phyloP scores from a whole-genome alignment of 2,797 vertebrate species.

The Enteromius viviparus region DNA sequence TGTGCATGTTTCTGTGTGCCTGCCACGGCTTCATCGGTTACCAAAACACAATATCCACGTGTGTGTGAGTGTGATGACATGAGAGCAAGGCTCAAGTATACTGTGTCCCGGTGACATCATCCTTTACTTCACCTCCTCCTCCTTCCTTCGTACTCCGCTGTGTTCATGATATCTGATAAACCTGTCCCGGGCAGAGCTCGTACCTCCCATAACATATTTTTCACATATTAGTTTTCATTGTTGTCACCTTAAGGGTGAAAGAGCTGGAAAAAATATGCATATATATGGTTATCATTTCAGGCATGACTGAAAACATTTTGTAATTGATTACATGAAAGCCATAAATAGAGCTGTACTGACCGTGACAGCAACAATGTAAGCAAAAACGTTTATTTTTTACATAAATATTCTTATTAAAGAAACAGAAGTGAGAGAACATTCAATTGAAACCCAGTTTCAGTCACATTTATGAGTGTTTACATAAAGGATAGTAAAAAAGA shows the following conservation, averaged over 20 bases:
- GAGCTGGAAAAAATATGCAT: too few species aligned
- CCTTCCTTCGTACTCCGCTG: slow-evolving; percentile 38
- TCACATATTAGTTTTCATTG: slow-evolving; percentile 63
- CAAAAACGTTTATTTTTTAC: not conserved
- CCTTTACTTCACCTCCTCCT: slow-evolving; percentile 40
- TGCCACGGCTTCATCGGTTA: slow-evolving; percentile 53
- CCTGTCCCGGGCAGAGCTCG: not conserved
- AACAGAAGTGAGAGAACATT: slow-evolving; percentile 48
- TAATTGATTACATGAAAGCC: too few species aligned
- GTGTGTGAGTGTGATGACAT: slow-evolving; percentile 53
- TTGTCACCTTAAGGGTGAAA: slow-evolving; percentile 43
- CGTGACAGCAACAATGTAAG: too few species aligned
- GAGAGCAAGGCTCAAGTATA: slow-evolving; percentile 69
- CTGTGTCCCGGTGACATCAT: slow-evolving; percentile 73
- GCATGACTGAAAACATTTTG: too few species aligned
- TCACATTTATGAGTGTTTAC: slow-evolving; percentile 51
- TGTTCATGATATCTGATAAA: slow-evolving; percentile 40
- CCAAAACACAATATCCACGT: slow-evolving; percentile 68
- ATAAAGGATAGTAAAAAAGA: slow-evolving; percentile 12
- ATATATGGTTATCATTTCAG: too few species aligned
- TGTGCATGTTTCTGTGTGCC: slow-evolving; percentile 43
- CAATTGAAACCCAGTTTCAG: slow-evolving; percentile 28
- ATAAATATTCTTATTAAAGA: slow-evolving; percentile 13
- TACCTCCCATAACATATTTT: slow-evolving; percentile 32
- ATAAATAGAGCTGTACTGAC: too few species aligned